Evolutionary conservation across 1,140 invertebrate species (phyloP), one percentile per base, ranked within the genome.

Genomic region (Pogonomyrmex californicus): DNA sequence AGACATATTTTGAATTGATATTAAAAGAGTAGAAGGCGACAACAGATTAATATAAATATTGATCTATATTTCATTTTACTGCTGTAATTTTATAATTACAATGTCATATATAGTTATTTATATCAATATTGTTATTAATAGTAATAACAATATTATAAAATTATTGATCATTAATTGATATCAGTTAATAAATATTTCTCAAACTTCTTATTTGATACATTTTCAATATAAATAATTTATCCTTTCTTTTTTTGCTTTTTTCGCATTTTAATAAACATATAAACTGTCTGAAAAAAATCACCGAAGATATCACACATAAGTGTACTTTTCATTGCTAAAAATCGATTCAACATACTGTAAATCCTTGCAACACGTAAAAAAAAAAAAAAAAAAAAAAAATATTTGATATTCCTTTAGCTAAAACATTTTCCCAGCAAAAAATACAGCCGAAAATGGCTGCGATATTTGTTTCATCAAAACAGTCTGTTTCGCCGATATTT

Each of bases 41-140:
- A 51, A 68, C 12, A 17, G 4, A 44, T 36, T 70, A 58, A 70
- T 33, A 30, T 51, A n/a, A 76, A 54, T 17, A 70, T 77, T 44
- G 36, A 78, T 76, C 49, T 49, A 63, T 41, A 63, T 75, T 30
- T 36, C 10, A 62, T 38, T 76, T 73, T 3, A 63, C 3, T 49
- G 4, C 2, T 85, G 33, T 60, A 23, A n/a, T 76, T 54, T 41
- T 4, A 51, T 76, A 38, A 85, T 85, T 85, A 38, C 17, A 38
- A 36, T 70, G 5, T 66, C 4, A 58, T 36, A 49, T 56, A 36
- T 47, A 76, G n/a, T 49, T 44, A 60, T 58, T 23, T 23, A 56
- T 33, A 76, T 60, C 47, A 76, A 54, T 49, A 68, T 30, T 68
- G 65, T 49, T 49, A 68, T 47, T 30, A 47, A 30, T 47, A 63